Evolutionary conservation across 2,113 vertebrate genomes (phyloP).

Genomic region (Aythya baeri): DNA sequence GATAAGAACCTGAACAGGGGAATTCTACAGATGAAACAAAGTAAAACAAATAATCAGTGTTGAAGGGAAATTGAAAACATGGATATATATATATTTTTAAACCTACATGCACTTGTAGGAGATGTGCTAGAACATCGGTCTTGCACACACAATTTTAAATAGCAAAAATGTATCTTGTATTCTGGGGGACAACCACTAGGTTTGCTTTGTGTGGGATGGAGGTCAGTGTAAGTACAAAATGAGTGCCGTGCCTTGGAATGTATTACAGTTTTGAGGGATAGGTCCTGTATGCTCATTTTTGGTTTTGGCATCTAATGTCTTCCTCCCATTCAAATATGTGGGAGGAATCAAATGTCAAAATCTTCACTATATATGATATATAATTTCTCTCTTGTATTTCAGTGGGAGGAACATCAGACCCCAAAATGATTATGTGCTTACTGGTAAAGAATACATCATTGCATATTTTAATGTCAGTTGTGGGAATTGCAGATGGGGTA

Average conservation of each 20-base stretch:
- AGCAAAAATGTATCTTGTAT: neutral
- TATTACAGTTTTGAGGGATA: constrained; percentile 16
- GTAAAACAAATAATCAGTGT: neutral
- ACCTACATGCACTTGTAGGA: neutral
- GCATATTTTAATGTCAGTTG: constrained; percentile 53
- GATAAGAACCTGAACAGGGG: neutral
- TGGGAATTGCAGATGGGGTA: constrained; percentile 1
- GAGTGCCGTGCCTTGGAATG: constrained; percentile 28
- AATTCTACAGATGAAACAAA: neutral
- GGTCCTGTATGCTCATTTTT: constrained; percentile 27
- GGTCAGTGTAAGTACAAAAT: constrained; percentile 9
- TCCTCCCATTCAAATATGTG: constrained; percentile 48
- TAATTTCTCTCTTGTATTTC: constrained; percentile 63
- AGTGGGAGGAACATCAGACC: constrained; percentile 50
- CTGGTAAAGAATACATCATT: constrained; percentile 25
- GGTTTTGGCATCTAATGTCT: constrained; percentile 63
- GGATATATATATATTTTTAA: neutral
- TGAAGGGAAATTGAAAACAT: neutral
- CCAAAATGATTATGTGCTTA: constrained; percentile 58
- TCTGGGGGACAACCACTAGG: neutral
- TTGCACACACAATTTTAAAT: neutral
- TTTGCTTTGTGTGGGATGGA: neutral
- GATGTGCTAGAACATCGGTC: neutral
- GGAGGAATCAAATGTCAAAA: constrained; percentile 60
- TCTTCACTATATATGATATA: constrained; percentile 35